Base-by-base conservation (phyloP, 1,140 invertebrate genomes). In the Chelonus insularis region DNA sequence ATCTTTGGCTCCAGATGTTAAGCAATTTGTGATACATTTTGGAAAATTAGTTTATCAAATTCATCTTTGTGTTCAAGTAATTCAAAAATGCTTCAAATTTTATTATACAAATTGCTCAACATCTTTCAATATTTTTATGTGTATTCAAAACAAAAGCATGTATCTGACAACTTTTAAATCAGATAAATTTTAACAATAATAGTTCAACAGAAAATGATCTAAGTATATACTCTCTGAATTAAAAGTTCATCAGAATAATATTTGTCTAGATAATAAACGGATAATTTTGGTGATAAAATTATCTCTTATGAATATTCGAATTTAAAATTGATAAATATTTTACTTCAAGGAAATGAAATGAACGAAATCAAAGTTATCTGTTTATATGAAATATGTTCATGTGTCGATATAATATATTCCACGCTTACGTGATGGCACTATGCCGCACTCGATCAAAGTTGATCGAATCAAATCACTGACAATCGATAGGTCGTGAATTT, bases 401-500 rank as follows among this genome's bases (percentile, higher is more conserved):
- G 80, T 82, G 77, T 81, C 80, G 73, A 78, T 82, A 82, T 81
- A 80, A 79, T 72, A 81, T 29, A 29, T 77, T 70, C 77, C 80
- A 82, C 80, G 80, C 80, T 82, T 81, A 82, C 77, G 80, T 81
- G 75, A 80, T 72, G 78, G 78, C 80, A 82, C 80, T 77, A 79
- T 79, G 80, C 80, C 78, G 80, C 80, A 82, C 79, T 75, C 71
- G 77, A 73, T 75, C 76, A 63, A 51, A 69, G 70, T 72, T 71
- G 73, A 75, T 73, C 71, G 67, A 71, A 78, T 73, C 69, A 73
- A 71, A 72, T 75, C 75, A 79, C 78, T 76, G 72, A 80, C 76
- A 71, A 79, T 74, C 65, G 67, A 74, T 77, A 77, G 71, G 63
- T 65, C 67, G 67, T 73, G 64, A 71, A 63, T 59, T 51, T 29